Base-by-base conservation (phyloP, 2,797 vertebrate genomes). In the Dallia pectoralis region DNA sequence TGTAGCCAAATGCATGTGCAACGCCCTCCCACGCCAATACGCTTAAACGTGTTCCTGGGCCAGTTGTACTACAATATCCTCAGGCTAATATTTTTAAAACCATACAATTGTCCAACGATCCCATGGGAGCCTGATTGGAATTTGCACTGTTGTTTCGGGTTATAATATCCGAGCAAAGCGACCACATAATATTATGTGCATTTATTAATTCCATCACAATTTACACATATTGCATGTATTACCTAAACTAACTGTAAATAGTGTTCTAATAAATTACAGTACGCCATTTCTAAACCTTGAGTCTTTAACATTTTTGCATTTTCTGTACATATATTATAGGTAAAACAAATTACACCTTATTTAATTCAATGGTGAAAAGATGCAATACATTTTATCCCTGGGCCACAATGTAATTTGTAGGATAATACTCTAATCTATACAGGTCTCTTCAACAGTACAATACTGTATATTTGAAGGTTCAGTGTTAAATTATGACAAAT, bases 1-100 rank as follows among this genome's bases (percentile, higher is more conserved):
- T 0, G 6, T 19, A 8, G 19, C 18, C 19, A n/a, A 6, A 53
- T 22, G n/a, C 40, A 44, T 44, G 6, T n/a, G 22, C 22, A 56
- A 29, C 67, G 25, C 44, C n/a, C 32, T 0, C 63, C 63, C 30
- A 1, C 9, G 9, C 3, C 63, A 32, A 18, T 44, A 22, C 65
- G n/a, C 22, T 12, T 53, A 74, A 75, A 36, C 70, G 70, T 64
- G 70, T 59, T 67, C 29, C 30, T 25, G 69, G 70, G 48, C 62
- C n/a, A 29, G 69, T 40, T 76, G 72, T 83, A 73, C 90, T 82
- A 89, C 67, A 92, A 89, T 85, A 90, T 88, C 94, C 93, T 91
- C 86, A 89, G 94, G 93, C 78, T 88, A 93, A 94, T 93, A 92
- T 94, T 94, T 94, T 92, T 94, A 94, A 93, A 95, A 90, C 92